Evolutionary conservation across 1,140 invertebrate species (phyloP).

Genomic region (Diabrotica virgifera): DNA sequence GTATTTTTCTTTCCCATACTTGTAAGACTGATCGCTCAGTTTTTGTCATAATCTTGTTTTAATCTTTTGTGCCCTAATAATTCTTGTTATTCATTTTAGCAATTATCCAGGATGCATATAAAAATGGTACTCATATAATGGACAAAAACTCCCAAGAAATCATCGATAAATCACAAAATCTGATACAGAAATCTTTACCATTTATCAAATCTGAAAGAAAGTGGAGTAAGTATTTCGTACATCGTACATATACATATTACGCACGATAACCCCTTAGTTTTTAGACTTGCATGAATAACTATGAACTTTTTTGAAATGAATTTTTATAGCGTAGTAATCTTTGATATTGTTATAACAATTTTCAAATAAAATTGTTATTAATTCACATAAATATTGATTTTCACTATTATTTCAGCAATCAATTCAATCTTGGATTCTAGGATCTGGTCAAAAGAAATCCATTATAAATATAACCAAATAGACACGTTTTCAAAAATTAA

Average conservation of each 20-base stretch:
- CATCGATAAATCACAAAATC: slow-evolving; percentile 13
- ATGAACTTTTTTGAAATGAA: background rate
- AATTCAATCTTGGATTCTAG: slow-evolving; percentile 24
- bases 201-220: background rate
- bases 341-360: no score
- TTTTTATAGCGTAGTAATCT: background rate
- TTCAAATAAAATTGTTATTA: no score
- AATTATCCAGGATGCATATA: slow-evolving; percentile 18
- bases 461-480: slow-evolving; percentile 22
- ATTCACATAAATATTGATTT: no score
- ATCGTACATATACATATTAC: no score
- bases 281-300: background rate
- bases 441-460: slow-evolving; percentile 26
- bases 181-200: slow-evolving; percentile 19
- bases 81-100: slow-evolving; percentile 15
- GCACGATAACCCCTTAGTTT: no score
- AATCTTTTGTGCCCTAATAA: no score
- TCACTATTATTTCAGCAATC: background rate
- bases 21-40: no score
- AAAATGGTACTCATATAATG: slow-evolving; percentile 29
- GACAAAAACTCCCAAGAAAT: slow-evolving; percentile 22
- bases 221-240: slow-evolving; percentile 13
- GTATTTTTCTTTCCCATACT: no score
- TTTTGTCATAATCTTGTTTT: no score
- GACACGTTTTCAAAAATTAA: slow-evolving; percentile 5